phyloP scores from a whole-genome alignment of 2,888 invertebrate genomes.

The Eucriotettix oculatus region DNA sequence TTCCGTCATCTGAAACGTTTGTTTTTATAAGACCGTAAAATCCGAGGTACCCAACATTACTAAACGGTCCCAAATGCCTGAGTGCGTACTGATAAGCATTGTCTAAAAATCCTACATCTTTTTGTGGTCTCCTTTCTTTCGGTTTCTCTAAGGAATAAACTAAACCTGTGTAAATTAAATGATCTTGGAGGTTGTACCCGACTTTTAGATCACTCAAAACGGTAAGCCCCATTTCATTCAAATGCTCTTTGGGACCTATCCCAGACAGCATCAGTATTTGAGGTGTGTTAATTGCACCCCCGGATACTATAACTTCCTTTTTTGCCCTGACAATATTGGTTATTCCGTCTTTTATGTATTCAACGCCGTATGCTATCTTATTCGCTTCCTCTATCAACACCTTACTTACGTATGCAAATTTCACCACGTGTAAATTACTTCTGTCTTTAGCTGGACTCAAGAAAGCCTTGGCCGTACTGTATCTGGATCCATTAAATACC shows the following conservation, averaged over 20 bases:
- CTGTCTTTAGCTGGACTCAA: slow-evolving; percentile 40
- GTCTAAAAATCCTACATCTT: slow-evolving; percentile 12
- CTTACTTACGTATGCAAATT: slow-evolving; percentile 41
- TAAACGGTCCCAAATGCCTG: slow-evolving; percentile 28
- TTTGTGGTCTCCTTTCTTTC: background rate
- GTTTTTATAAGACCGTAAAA: no score
- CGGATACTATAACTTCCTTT: slow-evolving; percentile 33
- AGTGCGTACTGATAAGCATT: slow-evolving; percentile 23
- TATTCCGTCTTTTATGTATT: slow-evolving; percentile 37
- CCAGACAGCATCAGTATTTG: slow-evolving; percentile 47
- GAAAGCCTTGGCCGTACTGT: slow-evolving; percentile 45
- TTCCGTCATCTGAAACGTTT: no score
- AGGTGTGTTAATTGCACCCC: slow-evolving; percentile 38
- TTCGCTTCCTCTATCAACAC: slow-evolving; percentile 45
- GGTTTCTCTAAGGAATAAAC: background rate
- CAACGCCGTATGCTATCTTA: slow-evolving; percentile 48
- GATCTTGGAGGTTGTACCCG: slow-evolving; percentile 28
- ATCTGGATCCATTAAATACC: slow-evolving; percentile 25
- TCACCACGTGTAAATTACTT: slow-evolving; percentile 48
- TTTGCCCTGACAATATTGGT: slow-evolving; percentile 21
- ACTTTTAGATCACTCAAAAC: slow-evolving; percentile 15
- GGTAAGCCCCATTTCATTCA: slow-evolving; percentile 21
- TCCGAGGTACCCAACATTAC: slow-evolving; percentile 6
- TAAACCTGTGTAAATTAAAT: slow-evolving; percentile 14
- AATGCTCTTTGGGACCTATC: slow-evolving; percentile 27